A percentile compares a stretch with the other conserved stretches of the same genome.
These are phyloP conservation scores for Plebejus anna DNA, from an alignment of 2,888 invertebrate genomes.

Conservation along the genomic window DNA sequence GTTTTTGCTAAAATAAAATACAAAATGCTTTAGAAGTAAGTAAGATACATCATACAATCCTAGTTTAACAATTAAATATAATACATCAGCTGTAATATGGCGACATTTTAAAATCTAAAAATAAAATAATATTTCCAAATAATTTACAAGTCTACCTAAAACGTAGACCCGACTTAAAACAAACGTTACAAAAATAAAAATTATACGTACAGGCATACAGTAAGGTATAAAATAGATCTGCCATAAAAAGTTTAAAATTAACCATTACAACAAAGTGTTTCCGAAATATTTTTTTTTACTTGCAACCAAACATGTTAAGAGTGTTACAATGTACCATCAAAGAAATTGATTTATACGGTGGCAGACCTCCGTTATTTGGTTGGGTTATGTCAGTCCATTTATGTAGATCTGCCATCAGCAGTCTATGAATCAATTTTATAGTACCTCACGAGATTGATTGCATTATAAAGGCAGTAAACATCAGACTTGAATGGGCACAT, in stretches of 20 bases:
- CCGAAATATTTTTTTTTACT: neutral
- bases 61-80: slow-evolving; percentile 34
- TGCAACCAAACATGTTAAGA: neutral
- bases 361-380: neutral
- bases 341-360: neutral
- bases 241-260: neutral
- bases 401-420: too few species aligned
- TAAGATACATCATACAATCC: slow-evolving; percentile 10
- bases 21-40: slow-evolving; percentile 10
- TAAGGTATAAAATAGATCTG: neutral
- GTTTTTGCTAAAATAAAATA: slow-evolving; percentile 20
- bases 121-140: slow-evolving; percentile 38
- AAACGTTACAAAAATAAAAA: slow-evolving; percentile 25
- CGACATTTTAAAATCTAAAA: slow-evolving; percentile 36
- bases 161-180: slow-evolving; percentile 59
- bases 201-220: slow-evolving; percentile 18
- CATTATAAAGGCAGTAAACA: neutral
- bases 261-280: neutral
- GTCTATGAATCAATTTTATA: too few species aligned
- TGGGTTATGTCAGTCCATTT: neutral
- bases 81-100: slow-evolving; percentile 39
- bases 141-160: slow-evolving; percentile 69
- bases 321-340: too few species aligned
- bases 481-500: neutral
- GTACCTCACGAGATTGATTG: neutral